Conservation (phyloP, 2,113 vertebrate species). For the Euleptes europaea region DNA sequence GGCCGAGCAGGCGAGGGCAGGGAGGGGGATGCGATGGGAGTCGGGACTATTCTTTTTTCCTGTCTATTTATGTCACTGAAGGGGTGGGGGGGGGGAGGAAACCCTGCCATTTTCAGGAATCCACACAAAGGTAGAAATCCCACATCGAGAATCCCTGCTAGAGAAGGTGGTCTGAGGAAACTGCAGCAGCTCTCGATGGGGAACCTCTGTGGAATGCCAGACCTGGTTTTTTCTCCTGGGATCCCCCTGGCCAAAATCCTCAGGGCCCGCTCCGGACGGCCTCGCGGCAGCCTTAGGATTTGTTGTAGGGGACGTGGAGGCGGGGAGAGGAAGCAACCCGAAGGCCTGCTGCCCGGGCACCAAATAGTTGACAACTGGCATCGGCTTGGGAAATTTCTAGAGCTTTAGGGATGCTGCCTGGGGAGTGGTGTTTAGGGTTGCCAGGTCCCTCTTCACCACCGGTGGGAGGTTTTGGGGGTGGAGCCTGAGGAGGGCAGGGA, state of each 20-base stretch:
- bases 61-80: neutral
- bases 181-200: fast-evolving
- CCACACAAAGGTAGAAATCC: neutral
- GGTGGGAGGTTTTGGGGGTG: too few species aligned
- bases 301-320: too few species aligned
- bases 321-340: neutral
- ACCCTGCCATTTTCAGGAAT: conserved; percentile 16
- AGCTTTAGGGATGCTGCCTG: too few species aligned
- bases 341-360: neutral
- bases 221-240: neutral
- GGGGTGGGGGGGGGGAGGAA: too few species aligned
- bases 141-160: neutral
- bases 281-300: too few species aligned
- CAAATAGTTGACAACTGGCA: neutral
- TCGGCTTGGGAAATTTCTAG: too few species aligned
- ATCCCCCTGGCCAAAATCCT: neutral
- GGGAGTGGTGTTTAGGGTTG: too few species aligned
- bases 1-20: conserved; percentile 10
- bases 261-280: neutral
- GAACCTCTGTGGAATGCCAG: neutral
- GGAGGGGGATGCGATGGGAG: conserved; percentile 4
- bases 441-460: too few species aligned
- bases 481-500: too few species aligned
- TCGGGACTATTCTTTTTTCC: neutral
- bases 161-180: neutral